phyloP scores from a whole-genome alignment of 2,888 invertebrate species.

The Melieria omissa region DNA sequence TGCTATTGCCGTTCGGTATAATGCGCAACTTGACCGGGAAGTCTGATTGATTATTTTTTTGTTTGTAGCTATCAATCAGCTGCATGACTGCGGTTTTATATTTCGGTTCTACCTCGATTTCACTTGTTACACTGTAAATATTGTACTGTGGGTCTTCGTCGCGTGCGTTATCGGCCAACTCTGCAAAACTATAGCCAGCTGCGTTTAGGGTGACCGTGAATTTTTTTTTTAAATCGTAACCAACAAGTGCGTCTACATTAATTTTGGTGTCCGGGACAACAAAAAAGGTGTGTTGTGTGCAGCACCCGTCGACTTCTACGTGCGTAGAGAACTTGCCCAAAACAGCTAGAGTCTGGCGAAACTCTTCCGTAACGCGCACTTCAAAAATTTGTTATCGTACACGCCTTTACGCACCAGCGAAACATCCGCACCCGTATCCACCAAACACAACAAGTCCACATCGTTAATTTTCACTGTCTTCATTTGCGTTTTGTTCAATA shows the following conservation, averaged over 20 bases:
- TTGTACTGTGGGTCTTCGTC: not conserved
- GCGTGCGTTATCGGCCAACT: not conserved
- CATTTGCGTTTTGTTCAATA: not conserved
- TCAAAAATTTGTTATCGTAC: not conserved
- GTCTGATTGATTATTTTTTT: conserved; percentile 13
- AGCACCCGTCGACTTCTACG: conserved; percentile 25
- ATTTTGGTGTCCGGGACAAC: conserved; percentile 31
- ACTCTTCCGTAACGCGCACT: not conserved
- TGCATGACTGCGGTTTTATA: conserved; percentile 20
- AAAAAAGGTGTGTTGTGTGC: conserved; percentile 15
- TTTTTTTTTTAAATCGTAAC: conserved; percentile 31
- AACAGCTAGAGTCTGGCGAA: conserved; percentile 3
- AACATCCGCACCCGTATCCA: conserved; percentile 26
- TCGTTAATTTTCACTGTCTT: conserved; percentile 1
- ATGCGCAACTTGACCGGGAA: conserved; percentile 27
- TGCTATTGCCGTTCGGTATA: conserved; percentile 22
- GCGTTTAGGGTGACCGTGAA: not conserved
- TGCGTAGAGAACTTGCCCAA: conserved; percentile 11
- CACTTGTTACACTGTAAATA: conserved; percentile 17
- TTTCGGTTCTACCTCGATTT: conserved; percentile 18
- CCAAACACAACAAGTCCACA: conserved; percentile 11
- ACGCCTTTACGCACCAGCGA: conserved; percentile 15
- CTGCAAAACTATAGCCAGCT: conserved; percentile 5
- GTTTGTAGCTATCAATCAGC: conserved; percentile 8
- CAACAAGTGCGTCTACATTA: conserved; percentile 25